Evolutionary conservation across 1,140 invertebrate species (phyloP).

Genomic region (Anoplolepis gracilipes): DNA sequence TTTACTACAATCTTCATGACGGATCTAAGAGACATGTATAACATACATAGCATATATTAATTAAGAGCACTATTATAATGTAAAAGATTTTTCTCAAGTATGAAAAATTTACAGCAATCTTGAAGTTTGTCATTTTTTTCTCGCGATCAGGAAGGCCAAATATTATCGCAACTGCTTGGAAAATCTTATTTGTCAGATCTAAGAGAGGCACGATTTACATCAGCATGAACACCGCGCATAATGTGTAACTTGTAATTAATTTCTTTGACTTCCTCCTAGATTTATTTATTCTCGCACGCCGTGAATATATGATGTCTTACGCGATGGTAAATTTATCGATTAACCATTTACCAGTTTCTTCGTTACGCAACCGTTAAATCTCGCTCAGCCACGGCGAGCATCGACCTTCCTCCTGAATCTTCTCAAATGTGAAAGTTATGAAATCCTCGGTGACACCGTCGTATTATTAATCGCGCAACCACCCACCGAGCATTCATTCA

Average conservation of each 20-base stretch:
- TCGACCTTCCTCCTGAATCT: slow-evolving; percentile 39
- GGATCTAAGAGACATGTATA: background rate
- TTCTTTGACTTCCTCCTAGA: background rate
- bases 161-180: background rate
- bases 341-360: slow-evolving; percentile 46
- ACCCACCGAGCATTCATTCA: slow-evolving; percentile 7
- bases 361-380: slow-evolving; percentile 48
- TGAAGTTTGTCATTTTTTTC: background rate
- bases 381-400: background rate
- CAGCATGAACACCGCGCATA: background rate
- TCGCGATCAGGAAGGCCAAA: background rate
- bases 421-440: slow-evolving; percentile 40
- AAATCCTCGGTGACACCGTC: slow-evolving; percentile 45
- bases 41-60: background rate
- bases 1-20: background rate
- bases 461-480: slow-evolving; percentile 44
- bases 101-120: background rate
- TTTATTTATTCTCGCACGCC: background rate
- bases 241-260: slow-evolving; percentile 18
- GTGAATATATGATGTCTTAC: background rate
- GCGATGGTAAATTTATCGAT: slow-evolving; percentile 25
- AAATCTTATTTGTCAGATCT: background rate
- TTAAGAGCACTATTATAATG: background rate
- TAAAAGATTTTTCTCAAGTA: background rate
- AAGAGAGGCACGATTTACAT: background rate